Percentiles rank a stretch among this genome's conserved stretches.
Evolutionary conservation across 2,113 vertebrate genomes (phyloP).

Genomic region (Illadopsis cleaveri): DNA sequence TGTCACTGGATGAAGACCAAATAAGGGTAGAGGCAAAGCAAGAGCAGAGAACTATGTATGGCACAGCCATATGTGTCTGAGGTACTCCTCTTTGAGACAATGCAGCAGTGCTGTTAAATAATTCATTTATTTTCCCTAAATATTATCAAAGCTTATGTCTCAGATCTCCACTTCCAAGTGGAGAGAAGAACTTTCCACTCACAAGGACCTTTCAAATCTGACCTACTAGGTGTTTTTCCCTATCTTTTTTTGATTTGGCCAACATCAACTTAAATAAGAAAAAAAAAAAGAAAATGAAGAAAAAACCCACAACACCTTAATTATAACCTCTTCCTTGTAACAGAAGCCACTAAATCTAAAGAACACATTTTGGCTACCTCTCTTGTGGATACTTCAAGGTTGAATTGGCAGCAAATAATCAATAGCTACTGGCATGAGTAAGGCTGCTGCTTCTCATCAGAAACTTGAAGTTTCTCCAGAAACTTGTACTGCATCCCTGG

Average conservation of each 20-base stretch:
- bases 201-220: neutral
- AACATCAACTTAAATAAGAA: neutral
- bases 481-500: neutral
- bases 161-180: neutral
- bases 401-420: neutral
- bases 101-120: neutral
- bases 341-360: neutral
- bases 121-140: neutral
- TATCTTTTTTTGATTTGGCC: neutral
- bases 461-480: constrained; percentile 45
- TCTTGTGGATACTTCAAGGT: neutral
- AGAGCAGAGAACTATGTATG: accelerated
- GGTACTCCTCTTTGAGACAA: neutral
- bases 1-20: neutral
- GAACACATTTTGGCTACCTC: neutral
- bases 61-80: neutral
- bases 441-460: neutral
- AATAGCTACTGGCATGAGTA: neutral
- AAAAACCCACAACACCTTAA: neutral
- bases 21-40: neutral
- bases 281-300: accelerated
- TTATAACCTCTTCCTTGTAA: neutral
- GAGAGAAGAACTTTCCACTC: neutral
- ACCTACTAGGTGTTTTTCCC: neutral
- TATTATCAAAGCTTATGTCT: neutral